phyloP scores from a whole-genome alignment of 2,797 vertebrate genomes.

The Esox lucius region DNA sequence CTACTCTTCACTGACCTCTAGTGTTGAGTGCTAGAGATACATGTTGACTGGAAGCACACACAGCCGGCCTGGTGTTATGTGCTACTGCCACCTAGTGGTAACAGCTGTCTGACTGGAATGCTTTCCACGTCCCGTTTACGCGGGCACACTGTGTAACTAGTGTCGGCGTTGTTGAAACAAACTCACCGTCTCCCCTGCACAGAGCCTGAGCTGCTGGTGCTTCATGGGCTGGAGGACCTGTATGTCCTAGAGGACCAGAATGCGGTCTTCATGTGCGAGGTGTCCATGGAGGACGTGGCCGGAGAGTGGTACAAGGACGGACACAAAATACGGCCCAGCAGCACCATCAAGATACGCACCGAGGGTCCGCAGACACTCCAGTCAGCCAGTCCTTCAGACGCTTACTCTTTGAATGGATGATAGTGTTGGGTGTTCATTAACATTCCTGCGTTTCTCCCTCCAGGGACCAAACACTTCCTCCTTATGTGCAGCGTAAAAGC shows the following conservation, averaged over 20 bases:
- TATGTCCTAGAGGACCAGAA: slow-evolving; percentile 85
- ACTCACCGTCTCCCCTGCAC: not conserved
- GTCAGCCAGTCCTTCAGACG: not conserved
- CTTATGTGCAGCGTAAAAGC: slow-evolving; percentile 81
- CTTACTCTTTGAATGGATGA: too few relatives aligned
- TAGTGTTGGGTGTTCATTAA: not conserved
- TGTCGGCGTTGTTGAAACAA: not conserved
- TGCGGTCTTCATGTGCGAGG: slow-evolving; percentile 85
- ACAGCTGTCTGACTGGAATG: not conserved
- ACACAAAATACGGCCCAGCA: slow-evolving; percentile 79
- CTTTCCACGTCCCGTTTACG: not conserved
- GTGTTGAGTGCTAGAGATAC: not conserved
- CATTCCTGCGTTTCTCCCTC: not conserved
- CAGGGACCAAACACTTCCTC: slow-evolving; percentile 89
- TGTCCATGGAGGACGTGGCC: slow-evolving; percentile 75
- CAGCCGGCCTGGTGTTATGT: not conserved
- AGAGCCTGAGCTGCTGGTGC: slow-evolving; percentile 80
- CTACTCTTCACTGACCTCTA: not conserved
- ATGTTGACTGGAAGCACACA: not conserved
- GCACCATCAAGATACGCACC: slow-evolving; percentile 83
- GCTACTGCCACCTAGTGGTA: slow-evolving; percentile 36
- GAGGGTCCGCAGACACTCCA: slow-evolving; percentile 74
- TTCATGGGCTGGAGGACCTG: slow-evolving; percentile 79
- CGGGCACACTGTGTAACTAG: not conserved
- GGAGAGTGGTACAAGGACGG: slow-evolving; percentile 84